Evolutionary conservation across 2,888 invertebrate species (phyloP), one percentile per base, ranked within the genome.

Genomic region (Lepidocyrtoides sp.): DNA sequence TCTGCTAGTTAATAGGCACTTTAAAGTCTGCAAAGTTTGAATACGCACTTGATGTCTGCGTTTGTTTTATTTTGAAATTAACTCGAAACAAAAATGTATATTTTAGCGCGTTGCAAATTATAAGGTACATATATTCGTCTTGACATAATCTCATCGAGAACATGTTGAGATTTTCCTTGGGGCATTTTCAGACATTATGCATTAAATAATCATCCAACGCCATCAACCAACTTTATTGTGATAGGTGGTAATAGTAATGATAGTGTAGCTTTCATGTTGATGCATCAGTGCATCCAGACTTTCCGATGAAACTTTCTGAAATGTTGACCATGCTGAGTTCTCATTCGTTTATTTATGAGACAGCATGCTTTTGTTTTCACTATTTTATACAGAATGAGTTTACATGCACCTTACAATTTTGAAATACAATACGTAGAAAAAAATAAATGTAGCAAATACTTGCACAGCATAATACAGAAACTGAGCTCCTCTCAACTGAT

Each of bases 151-250:
- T 90, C 69, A 85, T 85, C 85, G 85, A 54, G 66, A 41, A 41
- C 5, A 90, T n/a, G 90, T 90, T 90, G 84, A 29, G 66, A 84
- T 44, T 66, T 51, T 79, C 85, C 90, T 79, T 81, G 20, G n/a
- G 79, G 90, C 85, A 12, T 72, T 2, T 69, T 17, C 57, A 44
- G 17, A 20, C 23, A 72, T 72, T 72, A 51, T 32, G 54, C 29
- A 75, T 83, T 83, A 60, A 84, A 85, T 69, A 77, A 81, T 85
- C 69, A 72, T 12, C 29, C 85, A 85, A 79, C 69, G 81, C 85
- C 90, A 84, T 90, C 85, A 90, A 85, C 69, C 26, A 85, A 90
- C 48, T 85, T 90, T 90, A 90, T 81, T 85, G 60, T 66, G 57
- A 57, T 57, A 57, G 57, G 57, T 57, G 57, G 57, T 57, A 57